Evolutionary conservation across 2,113 vertebrate genomes (phyloP).

Genomic region (Prochilodus magdalenae): DNA sequence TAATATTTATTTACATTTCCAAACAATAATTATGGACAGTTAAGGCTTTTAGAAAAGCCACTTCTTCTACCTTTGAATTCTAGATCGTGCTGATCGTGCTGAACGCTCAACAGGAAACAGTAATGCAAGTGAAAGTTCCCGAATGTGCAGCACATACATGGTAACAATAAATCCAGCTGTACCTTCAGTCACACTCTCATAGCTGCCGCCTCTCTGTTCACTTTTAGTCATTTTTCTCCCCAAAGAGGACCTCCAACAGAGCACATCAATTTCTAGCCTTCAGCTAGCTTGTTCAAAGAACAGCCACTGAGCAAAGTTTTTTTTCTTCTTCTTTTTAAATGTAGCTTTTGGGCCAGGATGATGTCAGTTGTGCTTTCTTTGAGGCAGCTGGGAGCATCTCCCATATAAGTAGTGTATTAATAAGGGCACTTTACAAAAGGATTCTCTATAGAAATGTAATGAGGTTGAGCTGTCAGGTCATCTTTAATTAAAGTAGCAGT

Average conservation of each 20-base stretch:
- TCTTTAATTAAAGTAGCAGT: no score
- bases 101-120: not conserved
- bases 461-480: no score
- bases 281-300: not conserved
- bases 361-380: not conserved
- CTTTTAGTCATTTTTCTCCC: not conserved
- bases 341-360: not conserved
- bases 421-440: no score
- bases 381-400: not conserved
- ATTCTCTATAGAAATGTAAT: no score
- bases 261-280: slow-evolving; percentile 4
- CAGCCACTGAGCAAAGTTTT: slow-evolving; percentile 6
- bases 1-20: no score
- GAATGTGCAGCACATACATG: not conserved
- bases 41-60: no score
- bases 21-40: no score
- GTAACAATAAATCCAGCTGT: not conserved
- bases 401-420: not conserved
- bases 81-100: not conserved
- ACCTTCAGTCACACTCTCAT: not conserved
- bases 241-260: not conserved
- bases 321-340: not conserved
- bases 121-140: not conserved
- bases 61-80: not conserved
- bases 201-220: not conserved